These are phyloP conservation scores for Lepeophtheirus nordmannii DNA, from an alignment of 2,888 invertebrate species.

Conservation along the genomic window DNA sequence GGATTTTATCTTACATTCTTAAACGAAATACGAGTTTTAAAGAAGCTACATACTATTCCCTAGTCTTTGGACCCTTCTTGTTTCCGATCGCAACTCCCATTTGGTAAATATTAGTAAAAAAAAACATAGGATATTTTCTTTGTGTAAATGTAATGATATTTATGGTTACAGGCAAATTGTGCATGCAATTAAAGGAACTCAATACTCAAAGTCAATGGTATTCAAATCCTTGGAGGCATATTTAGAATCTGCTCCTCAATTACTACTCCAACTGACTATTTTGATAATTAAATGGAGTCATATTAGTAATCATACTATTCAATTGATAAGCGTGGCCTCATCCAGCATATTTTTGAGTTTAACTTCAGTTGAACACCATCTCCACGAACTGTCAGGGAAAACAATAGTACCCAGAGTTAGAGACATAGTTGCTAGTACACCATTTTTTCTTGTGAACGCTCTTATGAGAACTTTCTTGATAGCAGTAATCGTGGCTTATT, in stretches of 20 bases:
- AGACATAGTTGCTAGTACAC: background rate
- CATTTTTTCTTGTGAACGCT: background rate
- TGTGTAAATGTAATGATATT: too few species aligned
- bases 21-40: background rate
- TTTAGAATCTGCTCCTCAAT: background rate
- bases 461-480: background rate
- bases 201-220: background rate
- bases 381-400: background rate
- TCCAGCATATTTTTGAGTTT: background rate
- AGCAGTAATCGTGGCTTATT: background rate
- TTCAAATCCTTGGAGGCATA: background rate
- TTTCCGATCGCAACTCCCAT: background rate
- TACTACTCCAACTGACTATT: background rate
- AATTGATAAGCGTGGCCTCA: background rate
- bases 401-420: background rate
- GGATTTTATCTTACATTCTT: background rate
- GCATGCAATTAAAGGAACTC: background rate
- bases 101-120: too few species aligned
- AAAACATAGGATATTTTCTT: too few species aligned
- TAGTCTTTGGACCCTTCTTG: background rate
- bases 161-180: background rate
- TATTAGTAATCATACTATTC: background rate
- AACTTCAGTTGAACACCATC: background rate
- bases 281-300: background rate
- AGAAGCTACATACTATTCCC: background rate